Conservation (phyloP, 2,888 invertebrate species). For the Nephrotoma guestfalica region DNA sequence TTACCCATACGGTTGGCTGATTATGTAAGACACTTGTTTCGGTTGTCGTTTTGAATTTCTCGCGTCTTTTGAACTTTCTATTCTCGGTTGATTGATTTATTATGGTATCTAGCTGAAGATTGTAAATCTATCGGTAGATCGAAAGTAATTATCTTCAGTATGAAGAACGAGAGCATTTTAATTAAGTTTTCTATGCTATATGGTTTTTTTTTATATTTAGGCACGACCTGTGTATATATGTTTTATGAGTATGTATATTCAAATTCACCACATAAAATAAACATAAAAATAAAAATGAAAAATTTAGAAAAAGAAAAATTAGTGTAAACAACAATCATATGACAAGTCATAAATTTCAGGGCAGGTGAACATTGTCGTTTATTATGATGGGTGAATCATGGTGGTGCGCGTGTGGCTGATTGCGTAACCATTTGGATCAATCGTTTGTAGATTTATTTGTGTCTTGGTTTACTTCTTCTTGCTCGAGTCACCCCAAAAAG, state of each 20-base stretch:
- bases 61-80: not conserved
- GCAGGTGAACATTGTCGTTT: not conserved
- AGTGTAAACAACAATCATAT: not conserved
- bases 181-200: not conserved
- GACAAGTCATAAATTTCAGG: not conserved
- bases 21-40: not conserved
- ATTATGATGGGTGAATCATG: not conserved
- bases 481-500: too few species aligned
- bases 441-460: too few species aligned
- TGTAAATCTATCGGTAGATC: not conserved
- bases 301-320: not conserved
- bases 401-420: not conserved
- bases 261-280: not conserved
- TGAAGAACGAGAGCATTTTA: not conserved
- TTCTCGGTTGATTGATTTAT: not conserved
- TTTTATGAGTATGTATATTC: not conserved
- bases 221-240: not conserved
- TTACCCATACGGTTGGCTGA: not conserved
- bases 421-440: too few species aligned
- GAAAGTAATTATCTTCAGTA: not conserved
- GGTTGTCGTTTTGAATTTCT: not conserved
- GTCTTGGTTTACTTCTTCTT: too few species aligned
- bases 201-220: not conserved
- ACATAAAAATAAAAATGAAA: not conserved
- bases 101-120: not conserved